These are phyloP conservation scores for Strigamia transsilvanica DNA, from an alignment of 2,888 invertebrate genomes.

Conservation along the genomic window DNA sequence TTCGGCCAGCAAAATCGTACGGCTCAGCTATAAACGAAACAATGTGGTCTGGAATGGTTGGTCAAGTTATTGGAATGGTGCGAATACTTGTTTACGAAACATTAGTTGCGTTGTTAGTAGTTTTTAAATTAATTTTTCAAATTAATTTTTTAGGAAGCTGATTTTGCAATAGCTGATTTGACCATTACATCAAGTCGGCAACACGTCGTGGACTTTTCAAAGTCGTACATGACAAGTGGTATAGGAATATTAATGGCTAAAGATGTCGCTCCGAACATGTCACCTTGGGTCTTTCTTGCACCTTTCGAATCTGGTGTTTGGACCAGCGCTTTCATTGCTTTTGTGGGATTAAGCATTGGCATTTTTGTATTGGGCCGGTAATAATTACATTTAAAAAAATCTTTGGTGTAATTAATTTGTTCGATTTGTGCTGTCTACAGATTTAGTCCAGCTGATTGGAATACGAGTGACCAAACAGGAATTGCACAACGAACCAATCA, in stretches of 20 bases:
- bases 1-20: constrained; percentile 31
- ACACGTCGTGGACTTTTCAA: constrained; percentile 68
- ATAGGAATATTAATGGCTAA: constrained; percentile 68
- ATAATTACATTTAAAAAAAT: background rate
- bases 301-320: constrained; percentile 56
- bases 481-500: constrained; percentile 65
- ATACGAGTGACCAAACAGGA: constrained; percentile 62
- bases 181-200: constrained; percentile 68
- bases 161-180: constrained; percentile 68
- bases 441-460: constrained; percentile 36
- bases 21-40: constrained; percentile 58
- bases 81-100: background rate
- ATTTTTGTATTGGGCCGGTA: constrained; percentile 65
- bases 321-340: constrained; percentile 59
- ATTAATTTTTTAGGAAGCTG: constrained; percentile 62
- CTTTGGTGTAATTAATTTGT: constrained; percentile 53
- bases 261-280: background rate
- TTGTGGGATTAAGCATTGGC: constrained; percentile 59
- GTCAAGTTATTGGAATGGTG: constrained; percentile 3
- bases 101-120: background rate
- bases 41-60: constrained; percentile 59
- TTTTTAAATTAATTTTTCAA: background rate
- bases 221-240: constrained; percentile 68
- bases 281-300: constrained; percentile 23
- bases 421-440: background rate